These are phyloP conservation scores for Pseudobourletiella spinata DNA, from an alignment of 1,140 invertebrate species.

Conservation along the genomic window DNA sequence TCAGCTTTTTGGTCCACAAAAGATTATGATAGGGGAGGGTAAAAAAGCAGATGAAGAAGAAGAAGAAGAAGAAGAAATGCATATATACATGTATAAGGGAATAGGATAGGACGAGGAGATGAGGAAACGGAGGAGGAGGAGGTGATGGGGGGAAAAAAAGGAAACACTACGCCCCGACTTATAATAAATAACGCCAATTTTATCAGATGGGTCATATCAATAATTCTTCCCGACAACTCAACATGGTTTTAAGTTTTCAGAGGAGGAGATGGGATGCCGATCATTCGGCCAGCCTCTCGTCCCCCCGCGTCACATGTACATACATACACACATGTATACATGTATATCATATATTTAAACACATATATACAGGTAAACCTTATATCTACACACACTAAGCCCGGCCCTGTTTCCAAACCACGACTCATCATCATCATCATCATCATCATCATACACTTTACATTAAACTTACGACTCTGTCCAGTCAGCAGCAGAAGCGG, in stretches of 20 bases:
- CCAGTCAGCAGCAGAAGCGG: too few species aligned
- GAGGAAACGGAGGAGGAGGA: neutral
- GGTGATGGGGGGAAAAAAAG: constrained; percentile 2
- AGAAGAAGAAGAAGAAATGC: too few species aligned
- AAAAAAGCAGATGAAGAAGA: too few species aligned
- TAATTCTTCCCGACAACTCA: constrained; percentile 17
- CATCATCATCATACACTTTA: too few species aligned
- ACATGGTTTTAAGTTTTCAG: constrained; percentile 17
- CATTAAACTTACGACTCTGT: neutral
- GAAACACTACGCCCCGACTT: constrained; percentile 9
- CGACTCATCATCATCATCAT: neutral
- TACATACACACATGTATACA: too few species aligned
- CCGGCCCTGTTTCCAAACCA: too few species aligned
- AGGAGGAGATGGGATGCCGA: constrained; percentile 11
- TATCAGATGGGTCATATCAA: constrained; percentile 20
- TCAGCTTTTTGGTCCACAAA: too few species aligned
- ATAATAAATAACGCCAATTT: constrained; percentile 17
- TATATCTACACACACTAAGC: too few species aligned
- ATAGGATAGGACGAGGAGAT: neutral
- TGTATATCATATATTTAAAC: too few species aligned
- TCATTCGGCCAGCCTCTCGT: neutral
- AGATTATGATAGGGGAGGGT: too few species aligned
- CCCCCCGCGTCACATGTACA: neutral
- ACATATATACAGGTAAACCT: too few species aligned
- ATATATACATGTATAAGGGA: neutral